Evolutionary conservation across 2,888 invertebrate species (phyloP).

Genomic region (Onthophagus sagittarius): DNA sequence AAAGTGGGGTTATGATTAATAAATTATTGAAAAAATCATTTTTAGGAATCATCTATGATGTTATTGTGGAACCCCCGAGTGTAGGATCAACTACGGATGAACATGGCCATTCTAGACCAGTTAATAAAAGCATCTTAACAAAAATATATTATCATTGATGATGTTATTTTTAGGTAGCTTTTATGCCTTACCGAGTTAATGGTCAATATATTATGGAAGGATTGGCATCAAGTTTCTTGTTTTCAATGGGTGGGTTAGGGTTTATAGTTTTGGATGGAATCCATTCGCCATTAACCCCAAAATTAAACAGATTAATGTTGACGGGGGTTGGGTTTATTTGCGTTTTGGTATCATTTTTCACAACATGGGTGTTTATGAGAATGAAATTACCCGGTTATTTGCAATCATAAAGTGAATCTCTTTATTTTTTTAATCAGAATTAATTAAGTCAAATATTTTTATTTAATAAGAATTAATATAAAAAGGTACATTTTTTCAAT

Average conservation of each 20-base stretch:
- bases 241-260: constrained; percentile 92
- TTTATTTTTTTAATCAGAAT: constrained; percentile 13
- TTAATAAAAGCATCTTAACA: constrained; percentile 48
- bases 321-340: constrained; percentile 89
- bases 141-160: constrained; percentile 6
- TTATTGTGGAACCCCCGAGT: constrained; percentile 97
- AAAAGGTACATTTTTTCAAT: constrained; percentile 4
- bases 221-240: constrained; percentile 93
- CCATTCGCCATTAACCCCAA: constrained; percentile 84
- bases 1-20: constrained; percentile 6
- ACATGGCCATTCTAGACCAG: constrained; percentile 92
- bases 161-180: constrained; percentile 67
- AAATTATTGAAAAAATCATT: constrained; percentile 32
- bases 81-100: constrained; percentile 98
- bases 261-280: constrained; percentile 96
- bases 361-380: constrained; percentile 96
- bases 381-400: constrained; percentile 93
- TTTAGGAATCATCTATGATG: constrained; percentile 96
- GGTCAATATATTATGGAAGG: constrained; percentile 99
- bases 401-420: constrained; percentile 55
- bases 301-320: constrained; percentile 84
- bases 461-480: constrained; percentile 3
- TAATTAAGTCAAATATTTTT: neutral
- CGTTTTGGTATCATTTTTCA: constrained; percentile 90
- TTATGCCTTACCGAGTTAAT: constrained; percentile 97